phyloP scores from a whole-genome alignment of 2,113 vertebrate genomes.

The Tachysurus vachellii region DNA sequence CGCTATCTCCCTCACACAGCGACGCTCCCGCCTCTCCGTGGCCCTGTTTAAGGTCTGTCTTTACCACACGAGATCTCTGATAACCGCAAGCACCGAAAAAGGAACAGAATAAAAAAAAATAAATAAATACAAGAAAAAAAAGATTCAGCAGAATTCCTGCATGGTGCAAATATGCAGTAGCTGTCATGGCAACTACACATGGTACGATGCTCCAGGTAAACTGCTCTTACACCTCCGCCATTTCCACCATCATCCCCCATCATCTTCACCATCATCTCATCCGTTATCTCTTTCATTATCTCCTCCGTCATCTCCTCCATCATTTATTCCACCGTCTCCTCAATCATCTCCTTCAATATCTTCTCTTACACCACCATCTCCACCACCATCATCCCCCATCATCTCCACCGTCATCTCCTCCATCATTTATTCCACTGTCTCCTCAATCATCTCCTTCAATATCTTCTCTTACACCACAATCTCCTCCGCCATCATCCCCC shows the following conservation, averaged over 20 bases:
- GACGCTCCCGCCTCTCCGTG: slow-evolving; percentile 17
- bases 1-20: slow-evolving; percentile 52
- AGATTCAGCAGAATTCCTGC: slow-evolving; percentile 51
- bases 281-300: not conserved
- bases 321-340: not conserved
- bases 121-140: not conserved
- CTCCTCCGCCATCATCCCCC: too few relatives aligned
- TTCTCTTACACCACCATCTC: not conserved
- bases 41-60: slow-evolving; percentile 52
- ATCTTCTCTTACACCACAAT: too few relatives aligned
- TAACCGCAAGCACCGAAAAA: slow-evolving; percentile 37
- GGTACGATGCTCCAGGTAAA: slow-evolving; percentile 44
- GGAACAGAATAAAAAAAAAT: not conserved
- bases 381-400: not conserved
- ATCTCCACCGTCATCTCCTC: too few relatives aligned
- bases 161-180: slow-evolving; percentile 44
- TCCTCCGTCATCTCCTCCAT: not conserved
- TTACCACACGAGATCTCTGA: slow-evolving; percentile 40
- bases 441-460: not conserved
- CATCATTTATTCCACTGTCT: not conserved
- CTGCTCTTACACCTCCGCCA: not conserved
- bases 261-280: not conserved
- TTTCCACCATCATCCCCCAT: not conserved
- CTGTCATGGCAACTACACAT: slow-evolving; percentile 50
- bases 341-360: not conserved